Base-by-base conservation (phyloP, 1,140 invertebrate genomes). In the Ctenoplectra terminalis region DNA sequence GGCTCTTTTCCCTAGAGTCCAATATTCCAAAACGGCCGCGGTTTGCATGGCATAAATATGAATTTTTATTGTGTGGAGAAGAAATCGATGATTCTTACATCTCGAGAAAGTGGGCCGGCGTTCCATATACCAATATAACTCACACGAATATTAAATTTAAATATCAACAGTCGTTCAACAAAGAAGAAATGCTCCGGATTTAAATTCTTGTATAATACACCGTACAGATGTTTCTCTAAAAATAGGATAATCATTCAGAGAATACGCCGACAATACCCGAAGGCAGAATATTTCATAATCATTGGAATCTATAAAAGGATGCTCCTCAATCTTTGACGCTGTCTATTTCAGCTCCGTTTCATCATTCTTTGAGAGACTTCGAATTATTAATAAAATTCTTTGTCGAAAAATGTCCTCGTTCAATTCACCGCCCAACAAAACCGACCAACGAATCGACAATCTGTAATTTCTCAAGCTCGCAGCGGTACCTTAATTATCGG, bases 401-500 rank as follows among this genome's bases (percentile, higher is more conserved):
- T 7, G 11, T 9, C 4, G 5, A 9, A 7, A 13, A 9, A 6
- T 34, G 15, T 46, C 26, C n/a, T n/a, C 9, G 23, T 17, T 15
- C 43, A n/a, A 56, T 58, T 29, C 64, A 34, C 29, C 17, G 48
- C 11, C 29, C 15, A 50, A 7, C 52, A n/a, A 58, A 8, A 9
- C n/a, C n/a, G 46, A 46, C 8, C 64, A 20, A 3, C 34, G 46
- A 64, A 52, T 54, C 52, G 78, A 64, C 71, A 64, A 9, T 61
- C 8, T 20, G 56, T 43, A 61, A 79, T 72, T 61, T 52, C 40
- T 29, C 31, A 26, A 23, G 11, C 26, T 71, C 63, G 54, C 56
- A 82, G 75, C 70, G 75, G 52, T 79, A 70, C 74, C 78, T 70
- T 86, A 87, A 86, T 87, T 74, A 82, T 58, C 46, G 76, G 58